A percentile compares a stretch with the other conserved stretches of the same genome.
phyloP scores from a whole-genome alignment of 1,140 invertebrate species.

The Zelostemma sp. region DNA sequence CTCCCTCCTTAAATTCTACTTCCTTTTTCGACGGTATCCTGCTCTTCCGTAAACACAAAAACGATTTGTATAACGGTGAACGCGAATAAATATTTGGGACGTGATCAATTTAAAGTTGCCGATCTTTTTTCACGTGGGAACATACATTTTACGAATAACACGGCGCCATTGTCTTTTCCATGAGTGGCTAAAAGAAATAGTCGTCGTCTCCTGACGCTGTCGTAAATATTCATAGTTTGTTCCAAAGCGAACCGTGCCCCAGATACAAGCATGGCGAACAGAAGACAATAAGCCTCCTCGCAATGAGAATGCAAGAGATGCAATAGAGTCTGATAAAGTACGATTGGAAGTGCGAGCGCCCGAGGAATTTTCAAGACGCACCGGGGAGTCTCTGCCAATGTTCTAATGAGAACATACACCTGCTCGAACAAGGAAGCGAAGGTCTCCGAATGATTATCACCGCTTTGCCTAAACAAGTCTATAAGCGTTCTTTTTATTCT shows the following conservation, averaged over 20 bases:
- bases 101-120: background rate
- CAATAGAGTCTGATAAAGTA: conserved; percentile 42
- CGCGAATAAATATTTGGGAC: background rate
- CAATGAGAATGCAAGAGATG: conserved; percentile 42
- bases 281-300: conserved; percentile 33
- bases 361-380: conserved; percentile 36
- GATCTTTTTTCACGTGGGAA: background rate
- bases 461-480: conserved; percentile 16
- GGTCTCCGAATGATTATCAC: conserved; percentile 36
- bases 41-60: no score
- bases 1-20: background rate
- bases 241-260: conserved; percentile 13
- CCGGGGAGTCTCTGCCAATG: conserved; percentile 20
- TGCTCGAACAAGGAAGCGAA: conserved; percentile 24
- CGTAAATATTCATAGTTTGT: conserved; percentile 23
- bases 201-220: conserved; percentile 13
- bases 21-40: no score
- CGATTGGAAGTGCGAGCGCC: conserved; percentile 24
- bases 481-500: conserved; percentile 1
- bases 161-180: background rate
- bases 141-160: background rate
- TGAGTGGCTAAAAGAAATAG: conserved; percentile 9
- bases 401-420: conserved; percentile 41
- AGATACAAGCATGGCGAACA: conserved; percentile 19
- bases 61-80: background rate